Evolutionary conservation across 2,888 invertebrate genomes (phyloP), one percentile per base, ranked within the genome.

Genomic region (Druceiella hillmani): DNA sequence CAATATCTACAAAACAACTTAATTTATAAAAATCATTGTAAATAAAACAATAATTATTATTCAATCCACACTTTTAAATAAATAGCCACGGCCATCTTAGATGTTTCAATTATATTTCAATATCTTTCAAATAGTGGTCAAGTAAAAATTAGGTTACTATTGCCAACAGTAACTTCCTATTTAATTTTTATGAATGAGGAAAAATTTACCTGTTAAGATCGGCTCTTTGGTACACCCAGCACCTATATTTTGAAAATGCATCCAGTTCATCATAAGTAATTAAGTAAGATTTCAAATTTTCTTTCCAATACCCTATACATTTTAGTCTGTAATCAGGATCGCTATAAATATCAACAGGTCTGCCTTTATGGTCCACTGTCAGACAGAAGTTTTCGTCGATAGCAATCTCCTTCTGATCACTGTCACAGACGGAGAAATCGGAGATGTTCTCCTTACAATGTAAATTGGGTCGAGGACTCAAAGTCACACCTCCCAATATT

Each of bases 261-360:
- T 98, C 97, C 52, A 95, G 75, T 57, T 93, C 93, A 59, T 98
- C 97, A 60, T 87, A 94, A 0, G 97, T 98, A 38, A 98, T 87
- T 27, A 98, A 66, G 62, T 97, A 97, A 0, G 97, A 97, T 59
- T 89, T 91, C 22, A 97, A 76, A 72, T 98, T 97, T 61, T 98
- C 97, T 62, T 95, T 93, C 93, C 95, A 98, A 62, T 80, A 97
- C 0, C 95, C 97, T 51, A 98, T 92, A 58, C 98, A 98, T 58
- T 92, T 92, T 85, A 98, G 86, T 59, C 81, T 85, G 57, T 94
- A 93, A 75, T 98, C 97, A 2, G 95, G 92, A 58, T 91, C 89
- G 75, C 87, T 91, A 76, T 93, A 93, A 56, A 94, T 92, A 67
- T 97, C 95, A 40, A 93, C 86, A 2, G 97, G 97, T 51, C 90